phyloP scores from a whole-genome alignment of 2,888 invertebrate genomes.

The Drosophila fulvimacula region DNA sequence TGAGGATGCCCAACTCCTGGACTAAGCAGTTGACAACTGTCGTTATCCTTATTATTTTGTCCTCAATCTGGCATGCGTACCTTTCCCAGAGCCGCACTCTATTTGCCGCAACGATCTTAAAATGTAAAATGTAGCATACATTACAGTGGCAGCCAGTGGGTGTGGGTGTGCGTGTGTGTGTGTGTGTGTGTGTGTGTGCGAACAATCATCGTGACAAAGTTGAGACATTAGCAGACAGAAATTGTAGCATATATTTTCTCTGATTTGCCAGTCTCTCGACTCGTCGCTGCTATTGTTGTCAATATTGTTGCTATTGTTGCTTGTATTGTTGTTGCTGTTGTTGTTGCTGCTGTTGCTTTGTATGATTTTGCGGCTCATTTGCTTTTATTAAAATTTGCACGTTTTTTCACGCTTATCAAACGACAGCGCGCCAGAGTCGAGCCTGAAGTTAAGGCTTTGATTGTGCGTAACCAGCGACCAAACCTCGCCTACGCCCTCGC shows the following conservation, averaged over 20 bases:
- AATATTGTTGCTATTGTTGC: conserved; percentile 8
- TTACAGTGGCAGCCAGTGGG: conserved; percentile 1
- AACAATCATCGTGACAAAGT: conserved; percentile 61
- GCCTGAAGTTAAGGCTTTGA: conserved; percentile 58
- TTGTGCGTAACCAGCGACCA: conserved; percentile 52
- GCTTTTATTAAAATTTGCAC: conserved; percentile 77
- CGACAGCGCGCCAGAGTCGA: conserved; percentile 35
- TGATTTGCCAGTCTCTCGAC: conserved; percentile 26
- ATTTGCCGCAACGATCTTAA: conserved; percentile 13
- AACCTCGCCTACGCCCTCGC: not conserved
- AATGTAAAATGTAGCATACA: conserved; percentile 22
- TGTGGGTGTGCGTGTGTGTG: not conserved
- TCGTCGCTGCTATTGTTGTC: conserved; percentile 16
- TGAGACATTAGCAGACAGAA: conserved; percentile 67
- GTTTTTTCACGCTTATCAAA: conserved; percentile 76
- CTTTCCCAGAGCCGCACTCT: conserved; percentile 7
- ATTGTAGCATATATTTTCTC: conserved; percentile 52
- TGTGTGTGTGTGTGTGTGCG: not conserved
- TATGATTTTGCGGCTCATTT: conserved; percentile 79
- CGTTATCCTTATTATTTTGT: conserved; percentile 11
- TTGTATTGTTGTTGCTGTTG: conserved; percentile 3
- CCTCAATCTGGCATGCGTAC: not conserved
- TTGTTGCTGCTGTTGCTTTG: conserved; percentile 42
- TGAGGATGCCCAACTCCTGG: not conserved
- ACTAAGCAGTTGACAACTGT: conserved; percentile 15